phyloP scores from a whole-genome alignment of 2,888 invertebrate genomes.

The Agrotis puta region DNA sequence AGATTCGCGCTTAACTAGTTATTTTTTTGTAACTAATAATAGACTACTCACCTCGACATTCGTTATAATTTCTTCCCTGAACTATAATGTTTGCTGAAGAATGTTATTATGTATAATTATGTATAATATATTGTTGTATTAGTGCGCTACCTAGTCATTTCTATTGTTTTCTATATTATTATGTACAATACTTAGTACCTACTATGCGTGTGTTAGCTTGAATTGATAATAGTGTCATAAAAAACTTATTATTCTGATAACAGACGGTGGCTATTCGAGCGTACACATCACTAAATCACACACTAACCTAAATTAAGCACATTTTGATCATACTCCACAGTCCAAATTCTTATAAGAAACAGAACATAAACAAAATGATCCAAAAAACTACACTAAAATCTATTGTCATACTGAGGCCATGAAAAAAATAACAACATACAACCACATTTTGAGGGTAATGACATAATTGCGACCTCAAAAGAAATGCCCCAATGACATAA shows the following conservation, averaged over 20 bases:
- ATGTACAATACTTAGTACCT: too few species aligned
- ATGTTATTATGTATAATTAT: constrained; percentile 11
- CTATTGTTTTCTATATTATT: background rate
- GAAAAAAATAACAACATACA: constrained; percentile 33
- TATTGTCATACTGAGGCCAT: constrained; percentile 41
- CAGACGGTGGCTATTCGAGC: background rate
- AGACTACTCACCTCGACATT: constrained; percentile 20
- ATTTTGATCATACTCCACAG: background rate
- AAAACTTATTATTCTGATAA: background rate
- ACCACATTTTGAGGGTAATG: constrained; percentile 60
- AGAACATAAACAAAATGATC: constrained; percentile 13
- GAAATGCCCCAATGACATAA: constrained; percentile 68
- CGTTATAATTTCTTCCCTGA: constrained; percentile 43
- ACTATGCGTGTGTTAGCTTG: background rate
- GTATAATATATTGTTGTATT: too few species aligned
- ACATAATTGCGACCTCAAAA: constrained; percentile 66
- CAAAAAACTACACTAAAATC: constrained; percentile 35
- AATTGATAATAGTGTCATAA: background rate
- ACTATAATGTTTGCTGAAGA: constrained; percentile 34
- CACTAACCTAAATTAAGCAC: background rate
- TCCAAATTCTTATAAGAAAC: constrained; percentile 17
- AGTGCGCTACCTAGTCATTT: background rate
- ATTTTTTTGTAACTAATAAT: constrained; percentile 22
- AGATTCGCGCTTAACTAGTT: constrained; percentile 16
- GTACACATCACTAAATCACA: background rate